Base-by-base conservation (phyloP, 2,888 invertebrate species). In the Monochamus alternatus region DNA sequence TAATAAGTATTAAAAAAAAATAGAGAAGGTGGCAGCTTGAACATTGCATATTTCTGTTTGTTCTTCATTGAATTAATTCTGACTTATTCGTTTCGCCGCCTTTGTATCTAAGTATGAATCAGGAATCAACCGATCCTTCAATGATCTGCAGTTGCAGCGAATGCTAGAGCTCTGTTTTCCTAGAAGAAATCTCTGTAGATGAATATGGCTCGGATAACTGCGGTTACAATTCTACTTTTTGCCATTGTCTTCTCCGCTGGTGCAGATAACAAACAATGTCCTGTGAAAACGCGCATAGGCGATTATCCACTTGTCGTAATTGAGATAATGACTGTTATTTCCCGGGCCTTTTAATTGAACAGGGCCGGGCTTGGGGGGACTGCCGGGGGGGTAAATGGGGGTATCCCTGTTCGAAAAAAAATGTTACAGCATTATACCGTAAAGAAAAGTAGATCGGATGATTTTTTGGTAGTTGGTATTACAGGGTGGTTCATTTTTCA, bases 301-400 rank as follows among this genome's bases (percentile, higher is more conserved):
- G 74, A 84, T 84, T 84, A 84, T 84, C 79, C 84, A 84, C 83
- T 84, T 83, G 80, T 80, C 73, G 75, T 83, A 83, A 84, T 83
- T 84, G 83, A 81, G 73, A 78, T 81, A 80, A 68, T 79, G 75
- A 82, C 81, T 68, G 78, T 64, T 73, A 78, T 82, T 83, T 84
- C 82, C 81, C 84, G 81, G 80, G 80, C 68, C 73, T 72, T 79
- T 78, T 81, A 84, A 84, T 82, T 81, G 78, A 78, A 80, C 81
- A 78, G 81, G 78, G 47, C 76, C 64, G 55, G 63, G 43, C 68
- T 44, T 67, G 66, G 58, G 75, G 75, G 74, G 73, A 69, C 60
- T 66, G 66, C 75, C 78, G 78, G 78, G 73, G 74, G 74, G 71
- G 67, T 43, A 51, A 14, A 30, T 5, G 12, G 67, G 30, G 68